These are phyloP conservation scores for Rhinolophus sinicus DNA, from an alignment of 2,113 vertebrate species.

Conservation along the genomic window DNA sequence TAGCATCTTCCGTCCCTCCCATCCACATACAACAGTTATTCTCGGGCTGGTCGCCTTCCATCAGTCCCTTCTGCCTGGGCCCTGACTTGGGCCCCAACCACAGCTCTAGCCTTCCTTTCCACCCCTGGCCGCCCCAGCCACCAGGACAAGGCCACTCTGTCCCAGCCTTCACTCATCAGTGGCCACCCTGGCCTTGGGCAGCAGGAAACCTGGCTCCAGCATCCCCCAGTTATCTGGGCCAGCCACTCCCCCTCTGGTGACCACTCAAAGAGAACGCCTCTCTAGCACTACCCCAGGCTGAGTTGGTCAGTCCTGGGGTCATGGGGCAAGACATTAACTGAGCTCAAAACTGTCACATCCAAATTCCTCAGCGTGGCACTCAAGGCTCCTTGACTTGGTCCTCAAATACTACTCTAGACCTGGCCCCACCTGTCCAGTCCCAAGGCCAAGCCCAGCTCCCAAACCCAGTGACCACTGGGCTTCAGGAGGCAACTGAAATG, in stretches of 20 bases:
- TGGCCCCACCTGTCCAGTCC: background rate
- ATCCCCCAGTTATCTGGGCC: background rate
- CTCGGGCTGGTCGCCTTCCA: background rate
- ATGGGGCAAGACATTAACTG: background rate
- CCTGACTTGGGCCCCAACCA: background rate
- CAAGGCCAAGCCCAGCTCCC: background rate
- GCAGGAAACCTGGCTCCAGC: background rate
- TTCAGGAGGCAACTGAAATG: background rate
- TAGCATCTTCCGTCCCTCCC: background rate
- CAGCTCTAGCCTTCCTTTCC: background rate
- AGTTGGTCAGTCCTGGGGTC: background rate
- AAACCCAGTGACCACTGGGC: background rate
- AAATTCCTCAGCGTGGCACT: background rate
- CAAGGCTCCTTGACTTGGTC: background rate
- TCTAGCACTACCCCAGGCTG: background rate
- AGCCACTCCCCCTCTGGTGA: background rate
- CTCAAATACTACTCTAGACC: background rate
- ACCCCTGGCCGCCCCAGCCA: background rate
- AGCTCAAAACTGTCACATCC: background rate
- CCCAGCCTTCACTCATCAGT: background rate
- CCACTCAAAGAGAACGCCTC: background rate
- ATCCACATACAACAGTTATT: fast-evolving
- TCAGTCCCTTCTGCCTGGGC: background rate
- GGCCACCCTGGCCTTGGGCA: background rate
- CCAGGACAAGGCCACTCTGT: background rate